Conservation (phyloP, 2,888 invertebrate species). For the Thysanoteuthis rhombus region DNA sequence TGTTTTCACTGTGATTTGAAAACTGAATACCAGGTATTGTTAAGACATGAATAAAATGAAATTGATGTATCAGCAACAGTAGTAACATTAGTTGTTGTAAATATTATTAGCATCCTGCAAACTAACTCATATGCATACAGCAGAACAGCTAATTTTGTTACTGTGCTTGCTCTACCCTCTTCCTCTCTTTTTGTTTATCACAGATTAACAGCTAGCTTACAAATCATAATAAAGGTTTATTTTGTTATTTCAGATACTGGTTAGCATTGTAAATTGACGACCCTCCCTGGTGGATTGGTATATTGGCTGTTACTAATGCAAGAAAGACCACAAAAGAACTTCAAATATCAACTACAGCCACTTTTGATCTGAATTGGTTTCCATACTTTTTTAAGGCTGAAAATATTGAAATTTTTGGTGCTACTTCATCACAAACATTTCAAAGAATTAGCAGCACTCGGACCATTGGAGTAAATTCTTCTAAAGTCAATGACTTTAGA, state of each 20-base stretch:
- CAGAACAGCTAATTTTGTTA: too few relatives aligned
- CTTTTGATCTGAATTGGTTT: neutral
- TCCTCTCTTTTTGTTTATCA: too few relatives aligned
- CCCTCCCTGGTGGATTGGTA: neutral
- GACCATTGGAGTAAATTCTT: neutral
- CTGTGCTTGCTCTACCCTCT: too few relatives aligned
- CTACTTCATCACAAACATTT: neutral
- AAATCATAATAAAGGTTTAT: neutral
- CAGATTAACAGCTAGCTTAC: too few relatives aligned
- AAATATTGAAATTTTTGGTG: neutral
- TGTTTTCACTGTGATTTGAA: too few relatives aligned
- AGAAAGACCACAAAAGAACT: neutral
- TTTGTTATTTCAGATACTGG: neutral
- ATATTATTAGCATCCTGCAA: too few relatives aligned
- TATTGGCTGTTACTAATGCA: neutral
- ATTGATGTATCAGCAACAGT: too few relatives aligned
- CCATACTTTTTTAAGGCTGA: neutral
- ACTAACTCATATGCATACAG: too few relatives aligned
- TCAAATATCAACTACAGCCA: neutral
- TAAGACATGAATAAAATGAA: too few relatives aligned
- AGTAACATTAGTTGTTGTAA: too few relatives aligned
- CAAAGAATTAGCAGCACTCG: neutral
- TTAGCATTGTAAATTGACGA: neutral
- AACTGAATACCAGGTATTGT: too few relatives aligned
- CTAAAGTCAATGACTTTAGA: conserved; percentile 26